These are phyloP conservation scores for Drosophila yooni DNA, from an alignment of 2,888 invertebrate genomes.

Conservation along the genomic window DNA sequence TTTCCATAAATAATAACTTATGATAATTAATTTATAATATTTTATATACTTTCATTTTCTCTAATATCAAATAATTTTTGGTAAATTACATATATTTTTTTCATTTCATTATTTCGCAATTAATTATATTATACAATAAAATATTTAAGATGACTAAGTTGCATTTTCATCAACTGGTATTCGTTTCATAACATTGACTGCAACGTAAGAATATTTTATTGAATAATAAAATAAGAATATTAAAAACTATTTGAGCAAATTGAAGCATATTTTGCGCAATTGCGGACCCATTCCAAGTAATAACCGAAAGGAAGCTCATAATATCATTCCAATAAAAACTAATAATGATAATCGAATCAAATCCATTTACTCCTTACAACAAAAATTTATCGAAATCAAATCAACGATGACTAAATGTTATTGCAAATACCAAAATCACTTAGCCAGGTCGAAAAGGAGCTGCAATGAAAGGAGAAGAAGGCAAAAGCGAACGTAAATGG, in stretches of 20 bases:
- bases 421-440: slow-evolving; percentile 60
- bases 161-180: background rate
- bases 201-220: no score
- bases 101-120: background rate
- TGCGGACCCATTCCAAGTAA: background rate
- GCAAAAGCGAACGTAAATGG: slow-evolving; percentile 3
- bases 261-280: background rate
- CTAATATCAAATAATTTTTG: background rate
- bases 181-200: background rate
- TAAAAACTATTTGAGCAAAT: background rate
- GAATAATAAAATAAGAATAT: background rate
- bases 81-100: background rate
- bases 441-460: slow-evolving; percentile 38
- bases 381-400: slow-evolving; percentile 40
- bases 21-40: no score
- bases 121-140: background rate
- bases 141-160: background rate
- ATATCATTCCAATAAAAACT: slow-evolving; percentile 3
- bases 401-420: slow-evolving; percentile 46
- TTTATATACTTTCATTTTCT: background rate
- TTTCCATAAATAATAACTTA: background rate
- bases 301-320: background rate
- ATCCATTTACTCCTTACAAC: slow-evolving; percentile 13
- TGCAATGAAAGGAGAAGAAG: slow-evolving; percentile 11
- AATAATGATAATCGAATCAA: slow-evolving; percentile 25